These are phyloP conservation scores for Crax fasciolata DNA, from an alignment of 2,797 vertebrate genomes.

Conservation along the genomic window DNA sequence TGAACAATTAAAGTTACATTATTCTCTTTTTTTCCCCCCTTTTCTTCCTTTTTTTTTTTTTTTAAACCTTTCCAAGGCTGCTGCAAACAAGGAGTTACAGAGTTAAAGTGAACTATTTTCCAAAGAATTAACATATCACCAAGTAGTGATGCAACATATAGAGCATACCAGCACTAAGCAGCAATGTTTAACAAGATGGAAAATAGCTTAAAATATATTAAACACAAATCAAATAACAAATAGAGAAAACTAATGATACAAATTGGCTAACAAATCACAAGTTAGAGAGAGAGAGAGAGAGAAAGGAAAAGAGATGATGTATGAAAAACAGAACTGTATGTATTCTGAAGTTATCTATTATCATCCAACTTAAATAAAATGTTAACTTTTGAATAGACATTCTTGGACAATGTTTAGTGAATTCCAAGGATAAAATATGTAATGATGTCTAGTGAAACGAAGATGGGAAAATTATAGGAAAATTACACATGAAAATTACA, in stretches of 20 bases:
- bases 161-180: not conserved
- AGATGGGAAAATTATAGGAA: not conserved
- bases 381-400: not conserved
- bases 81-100: not conserved
- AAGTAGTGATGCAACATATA: not conserved
- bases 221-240: not conserved
- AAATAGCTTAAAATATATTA: not conserved
- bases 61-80: not conserved
- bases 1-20: not conserved
- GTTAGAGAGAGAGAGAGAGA: not conserved
- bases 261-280: not conserved
- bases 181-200: not conserved
- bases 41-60: not conserved
- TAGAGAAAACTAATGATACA: not conserved
- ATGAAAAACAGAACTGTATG: not conserved
- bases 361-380: not conserved
- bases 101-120: not conserved
- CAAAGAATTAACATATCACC: not conserved
- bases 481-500: not conserved
- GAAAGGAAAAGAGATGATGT: not conserved
- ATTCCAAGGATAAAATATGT: not conserved
- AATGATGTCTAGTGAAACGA: not conserved
- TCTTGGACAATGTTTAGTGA: not conserved
- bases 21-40: not conserved
- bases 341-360: not conserved